These are phyloP conservation scores for Patella ulyssiponensis DNA, from an alignment of 2,888 invertebrate species.

Conservation along the genomic window DNA sequence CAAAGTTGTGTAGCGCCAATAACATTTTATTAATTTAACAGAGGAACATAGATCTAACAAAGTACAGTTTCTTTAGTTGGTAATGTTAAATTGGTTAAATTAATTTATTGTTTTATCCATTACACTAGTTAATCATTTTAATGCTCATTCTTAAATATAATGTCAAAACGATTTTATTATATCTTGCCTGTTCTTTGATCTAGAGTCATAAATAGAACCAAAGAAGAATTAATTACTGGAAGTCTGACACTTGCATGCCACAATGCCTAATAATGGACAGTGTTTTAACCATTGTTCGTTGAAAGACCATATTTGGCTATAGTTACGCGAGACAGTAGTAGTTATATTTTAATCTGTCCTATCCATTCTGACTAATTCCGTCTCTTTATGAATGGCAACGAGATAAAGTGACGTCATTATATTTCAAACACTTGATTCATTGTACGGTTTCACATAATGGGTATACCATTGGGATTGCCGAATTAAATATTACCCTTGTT, in stretches of 20 bases:
- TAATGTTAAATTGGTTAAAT: no score
- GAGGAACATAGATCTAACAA: no score
- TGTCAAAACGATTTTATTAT: background rate
- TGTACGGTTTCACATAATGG: background rate
- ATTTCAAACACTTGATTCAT: background rate
- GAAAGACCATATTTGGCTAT: background rate
- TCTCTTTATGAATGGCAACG: background rate
- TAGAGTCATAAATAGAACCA: background rate
- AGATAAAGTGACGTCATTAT: constrained; percentile 2
- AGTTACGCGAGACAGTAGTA: background rate
- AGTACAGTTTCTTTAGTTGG: no score
- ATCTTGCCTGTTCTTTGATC: background rate
- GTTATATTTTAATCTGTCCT: background rate
- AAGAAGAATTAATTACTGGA: background rate
- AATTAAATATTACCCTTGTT: no score
- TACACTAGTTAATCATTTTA: no score
- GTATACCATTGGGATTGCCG: no score
- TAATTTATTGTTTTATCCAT: no score
- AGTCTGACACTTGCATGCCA: background rate
- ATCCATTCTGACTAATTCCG: constrained; percentile 5
- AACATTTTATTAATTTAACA: no score
- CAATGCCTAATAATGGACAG: background rate
- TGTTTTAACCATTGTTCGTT: background rate
- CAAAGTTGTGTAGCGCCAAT: no score
- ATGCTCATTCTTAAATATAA: background rate